phyloP scores from a whole-genome alignment of 2,888 invertebrate genomes.

The Caenorhabditis angaria region DNA sequence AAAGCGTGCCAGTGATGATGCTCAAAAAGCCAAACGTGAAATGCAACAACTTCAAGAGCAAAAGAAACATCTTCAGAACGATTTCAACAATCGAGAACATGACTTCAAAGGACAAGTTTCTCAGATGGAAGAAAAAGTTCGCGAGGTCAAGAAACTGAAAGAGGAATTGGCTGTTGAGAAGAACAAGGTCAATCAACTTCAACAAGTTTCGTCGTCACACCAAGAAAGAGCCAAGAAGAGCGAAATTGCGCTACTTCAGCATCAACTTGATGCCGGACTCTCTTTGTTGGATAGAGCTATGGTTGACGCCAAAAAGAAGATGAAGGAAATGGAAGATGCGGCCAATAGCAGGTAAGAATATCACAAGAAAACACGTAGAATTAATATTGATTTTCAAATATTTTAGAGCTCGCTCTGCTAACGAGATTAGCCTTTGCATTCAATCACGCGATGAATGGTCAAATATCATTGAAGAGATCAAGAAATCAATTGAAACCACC shows the following conservation, averaged over 20 bases:
- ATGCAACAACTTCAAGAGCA: constrained; percentile 12
- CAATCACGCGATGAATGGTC: constrained; percentile 29
- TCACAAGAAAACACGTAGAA: no score
- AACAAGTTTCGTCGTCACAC: constrained; percentile 30
- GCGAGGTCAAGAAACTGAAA: constrained; percentile 49
- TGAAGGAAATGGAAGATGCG: constrained; percentile 28
- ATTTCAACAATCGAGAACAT: constrained; percentile 1
- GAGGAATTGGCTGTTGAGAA: constrained; percentile 49
- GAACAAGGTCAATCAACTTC: constrained; percentile 24
- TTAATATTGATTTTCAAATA: neutral
- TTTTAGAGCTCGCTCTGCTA: neutral
- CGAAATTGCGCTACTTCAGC: constrained; percentile 59
- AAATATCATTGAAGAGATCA: constrained; percentile 23
- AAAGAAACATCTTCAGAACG: constrained; percentile 11
- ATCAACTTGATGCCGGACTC: constrained; percentile 60
- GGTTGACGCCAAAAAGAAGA: constrained; percentile 52
- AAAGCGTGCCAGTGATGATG: constrained; percentile 45
- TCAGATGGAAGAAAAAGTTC: constrained; percentile 59
- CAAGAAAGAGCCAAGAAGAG: constrained; percentile 62
- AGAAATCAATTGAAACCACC: constrained; percentile 41
- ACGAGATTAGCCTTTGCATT: constrained; percentile 14
- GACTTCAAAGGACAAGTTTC: constrained; percentile 43
- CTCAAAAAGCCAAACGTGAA: constrained; percentile 33
- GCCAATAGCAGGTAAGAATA: constrained; percentile 12
- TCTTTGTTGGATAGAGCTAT: constrained; percentile 60